Percentiles rank a stretch among this genome's conserved stretches.
These are phyloP conservation scores for Aegithalos caudatus DNA, from an alignment of 2,113 vertebrate genomes.

Conservation along the genomic window DNA sequence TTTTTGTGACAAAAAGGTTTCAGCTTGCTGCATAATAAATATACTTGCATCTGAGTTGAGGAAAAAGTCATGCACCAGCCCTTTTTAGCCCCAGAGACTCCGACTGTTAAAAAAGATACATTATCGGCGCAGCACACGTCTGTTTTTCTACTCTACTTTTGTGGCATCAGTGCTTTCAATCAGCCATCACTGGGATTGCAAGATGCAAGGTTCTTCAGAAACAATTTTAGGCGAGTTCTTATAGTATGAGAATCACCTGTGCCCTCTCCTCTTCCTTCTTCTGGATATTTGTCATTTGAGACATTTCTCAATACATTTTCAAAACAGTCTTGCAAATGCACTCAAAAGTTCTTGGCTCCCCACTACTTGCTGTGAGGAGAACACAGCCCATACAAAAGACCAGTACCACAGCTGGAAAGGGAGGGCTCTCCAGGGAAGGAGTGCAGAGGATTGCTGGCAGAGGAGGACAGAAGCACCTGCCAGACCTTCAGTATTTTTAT, in stretches of 20 bases:
- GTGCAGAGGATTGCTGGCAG: background rate
- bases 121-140: background rate
- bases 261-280: background rate
- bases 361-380: background rate
- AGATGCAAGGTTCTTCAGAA: constrained; percentile 30
- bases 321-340: background rate
- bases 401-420: background rate
- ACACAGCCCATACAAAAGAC: background rate
- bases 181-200: constrained; percentile 16
- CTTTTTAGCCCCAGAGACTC: constrained; percentile 21
- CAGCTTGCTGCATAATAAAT: background rate
- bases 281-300: constrained; percentile 39
- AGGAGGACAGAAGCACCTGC: background rate
- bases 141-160: constrained; percentile 38
- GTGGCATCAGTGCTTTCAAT: constrained; percentile 61
- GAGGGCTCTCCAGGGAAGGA: background rate
- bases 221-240: constrained; percentile 18
- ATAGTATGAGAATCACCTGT: background rate
- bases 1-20: background rate
- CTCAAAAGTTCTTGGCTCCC: background rate
- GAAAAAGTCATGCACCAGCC: background rate
- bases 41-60: background rate
- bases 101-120: constrained; percentile 47
- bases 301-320: background rate
- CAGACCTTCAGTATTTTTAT: background rate